These are phyloP conservation scores for Eupithecia insigniata DNA, from an alignment of 2,888 invertebrate species.

Conservation along the genomic window DNA sequence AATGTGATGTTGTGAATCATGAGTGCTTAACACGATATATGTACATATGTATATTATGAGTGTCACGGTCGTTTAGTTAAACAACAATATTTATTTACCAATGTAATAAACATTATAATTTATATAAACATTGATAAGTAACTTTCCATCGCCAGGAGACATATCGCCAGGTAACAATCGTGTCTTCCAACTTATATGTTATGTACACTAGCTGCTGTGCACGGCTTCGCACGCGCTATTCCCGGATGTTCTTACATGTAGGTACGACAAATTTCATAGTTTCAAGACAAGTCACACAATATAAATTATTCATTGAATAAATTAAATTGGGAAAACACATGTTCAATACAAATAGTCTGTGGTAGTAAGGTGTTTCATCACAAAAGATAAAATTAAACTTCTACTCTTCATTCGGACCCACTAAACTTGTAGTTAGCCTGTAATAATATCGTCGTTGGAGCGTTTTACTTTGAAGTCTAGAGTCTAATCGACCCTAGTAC, in stretches of 20 bases:
- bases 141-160: neutral
- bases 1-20: neutral
- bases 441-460: too few relatives aligned
- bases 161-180: too few relatives aligned
- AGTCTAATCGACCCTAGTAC: too few relatives aligned
- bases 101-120: neutral
- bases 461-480: too few relatives aligned
- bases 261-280: neutral
- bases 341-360: neutral
- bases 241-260: neutral
- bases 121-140: neutral
- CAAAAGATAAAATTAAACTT: neutral
- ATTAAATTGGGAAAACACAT: neutral
- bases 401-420: neutral
- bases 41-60: neutral
- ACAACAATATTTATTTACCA: constrained; percentile 2
- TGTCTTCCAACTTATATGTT: neutral
- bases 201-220: neutral
- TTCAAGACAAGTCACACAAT: neutral
- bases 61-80: neutral
- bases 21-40: neutral
- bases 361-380: neutral
- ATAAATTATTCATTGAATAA: neutral
- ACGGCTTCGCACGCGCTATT: neutral
- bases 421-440: too few relatives aligned